Percentiles rank a stretch among this genome's conserved stretches.
These are phyloP conservation scores for Halichoerus grypus DNA, from an alignment of 2,113 vertebrate genomes.

Conservation along the genomic window DNA sequence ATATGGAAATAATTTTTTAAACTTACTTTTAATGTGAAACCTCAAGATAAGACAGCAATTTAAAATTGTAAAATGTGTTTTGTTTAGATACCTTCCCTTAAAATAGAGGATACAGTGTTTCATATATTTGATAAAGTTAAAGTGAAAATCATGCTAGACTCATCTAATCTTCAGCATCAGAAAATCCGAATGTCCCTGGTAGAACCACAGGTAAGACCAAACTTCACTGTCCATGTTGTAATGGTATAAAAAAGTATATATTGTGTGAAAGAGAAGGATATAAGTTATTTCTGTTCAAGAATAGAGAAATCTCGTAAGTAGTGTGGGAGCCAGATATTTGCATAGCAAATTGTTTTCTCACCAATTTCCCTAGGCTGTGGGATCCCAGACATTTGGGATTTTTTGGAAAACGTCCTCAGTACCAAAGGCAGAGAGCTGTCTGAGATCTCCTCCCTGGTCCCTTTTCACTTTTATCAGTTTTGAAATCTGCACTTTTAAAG, in stretches of 20 bases:
- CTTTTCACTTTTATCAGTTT: neutral
- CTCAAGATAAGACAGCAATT: neutral
- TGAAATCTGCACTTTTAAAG: neutral
- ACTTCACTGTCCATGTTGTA: neutral
- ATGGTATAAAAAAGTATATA: neutral
- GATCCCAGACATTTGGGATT: neutral
- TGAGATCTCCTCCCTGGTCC: neutral
- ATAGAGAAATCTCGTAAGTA: neutral
- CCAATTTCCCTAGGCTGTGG: neutral
- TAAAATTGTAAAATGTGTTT: constrained; percentile 48
- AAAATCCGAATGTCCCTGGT: constrained; percentile 97
- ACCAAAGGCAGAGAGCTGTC: neutral
- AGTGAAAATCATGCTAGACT: constrained; percentile 95
- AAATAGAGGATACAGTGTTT: constrained; percentile 93
- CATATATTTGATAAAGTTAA: constrained; percentile 95
- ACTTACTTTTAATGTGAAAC: constrained; percentile 3
- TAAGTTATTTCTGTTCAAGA: neutral
- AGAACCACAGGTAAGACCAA: constrained; percentile 93
- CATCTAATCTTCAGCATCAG: constrained; percentile 98
- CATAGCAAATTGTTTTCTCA: neutral
- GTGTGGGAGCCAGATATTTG: neutral
- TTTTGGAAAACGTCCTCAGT: neutral
- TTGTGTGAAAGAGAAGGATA: neutral
- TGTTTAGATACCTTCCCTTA: constrained; percentile 92
- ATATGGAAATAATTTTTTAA: constrained; percentile 33